Evolutionary conservation across 1,140 invertebrate species (phyloP).

Genomic region (Hycleus cichorii): DNA sequence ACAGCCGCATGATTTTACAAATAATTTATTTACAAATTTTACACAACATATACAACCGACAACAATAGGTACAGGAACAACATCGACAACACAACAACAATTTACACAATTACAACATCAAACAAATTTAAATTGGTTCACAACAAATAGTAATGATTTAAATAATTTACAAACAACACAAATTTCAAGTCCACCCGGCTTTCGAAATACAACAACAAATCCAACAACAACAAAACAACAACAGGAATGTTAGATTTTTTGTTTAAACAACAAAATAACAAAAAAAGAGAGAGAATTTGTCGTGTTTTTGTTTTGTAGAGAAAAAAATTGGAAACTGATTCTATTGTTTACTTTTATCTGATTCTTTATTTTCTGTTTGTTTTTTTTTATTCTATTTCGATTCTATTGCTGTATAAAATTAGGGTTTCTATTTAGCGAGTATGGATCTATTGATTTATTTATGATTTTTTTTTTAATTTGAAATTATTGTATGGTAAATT

Average conservation of each 20-base stretch:
- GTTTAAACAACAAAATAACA: too few species aligned
- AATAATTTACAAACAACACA: constrained; percentile 33
- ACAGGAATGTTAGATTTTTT: constrained; percentile 35
- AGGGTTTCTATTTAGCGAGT: neutral
- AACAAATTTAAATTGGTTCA: constrained; percentile 1
- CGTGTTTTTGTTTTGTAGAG: too few species aligned
- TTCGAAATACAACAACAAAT: constrained; percentile 27
- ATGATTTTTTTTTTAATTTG: too few species aligned
- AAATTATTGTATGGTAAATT: too few species aligned
- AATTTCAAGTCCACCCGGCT: constrained; percentile 40
- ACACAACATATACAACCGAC: neutral
- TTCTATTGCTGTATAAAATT: neutral
- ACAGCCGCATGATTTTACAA: neutral
- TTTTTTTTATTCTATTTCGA: neutral
- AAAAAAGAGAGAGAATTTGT: too few species aligned
- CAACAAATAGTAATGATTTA: constrained; percentile 33
- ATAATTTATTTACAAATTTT: neutral
- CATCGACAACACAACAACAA: constrained; percentile 30
- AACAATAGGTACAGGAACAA: constrained; percentile 14
- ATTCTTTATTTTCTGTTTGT: neutral
- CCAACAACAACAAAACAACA: constrained; percentile 33
- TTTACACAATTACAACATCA: constrained; percentile 16
- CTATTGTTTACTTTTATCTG: too few species aligned
- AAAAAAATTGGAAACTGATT: too few species aligned
- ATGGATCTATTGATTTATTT: too few species aligned